phyloP scores from a whole-genome alignment of 1,140 invertebrate species.

The Drosophila asahinai region DNA sequence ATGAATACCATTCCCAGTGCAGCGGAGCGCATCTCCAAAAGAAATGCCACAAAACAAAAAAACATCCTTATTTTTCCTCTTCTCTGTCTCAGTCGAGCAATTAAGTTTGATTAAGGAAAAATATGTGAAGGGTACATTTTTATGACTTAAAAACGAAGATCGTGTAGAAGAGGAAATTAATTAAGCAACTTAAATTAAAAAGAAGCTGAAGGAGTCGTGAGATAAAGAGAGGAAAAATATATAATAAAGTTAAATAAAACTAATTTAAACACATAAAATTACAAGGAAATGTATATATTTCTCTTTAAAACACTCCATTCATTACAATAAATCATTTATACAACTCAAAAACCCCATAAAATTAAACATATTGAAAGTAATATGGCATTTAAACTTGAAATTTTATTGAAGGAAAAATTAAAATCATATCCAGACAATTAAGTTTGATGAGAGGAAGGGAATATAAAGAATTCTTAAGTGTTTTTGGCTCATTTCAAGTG shows the following conservation, averaged over 20 bases:
- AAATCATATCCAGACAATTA: slow-evolving; percentile 19
- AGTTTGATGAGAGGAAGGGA: slow-evolving; percentile 13
- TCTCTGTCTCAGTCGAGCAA: slow-evolving; percentile 30
- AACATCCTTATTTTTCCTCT: slow-evolving; percentile 35
- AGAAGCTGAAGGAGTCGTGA: not conserved
- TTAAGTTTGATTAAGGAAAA: slow-evolving; percentile 71
- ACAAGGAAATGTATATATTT: not conserved
- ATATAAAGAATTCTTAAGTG: slow-evolving; percentile 18
- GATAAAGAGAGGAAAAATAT: too few species aligned
- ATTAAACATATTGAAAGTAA: not conserved
- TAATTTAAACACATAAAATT: not conserved
- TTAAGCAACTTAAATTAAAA: not conserved
- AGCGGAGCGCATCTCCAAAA: slow-evolving; percentile 27
- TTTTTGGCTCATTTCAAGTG: slow-evolving; percentile 38
- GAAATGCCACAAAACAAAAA: slow-evolving; percentile 24
- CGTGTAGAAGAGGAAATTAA: not conserved
- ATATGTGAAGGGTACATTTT: slow-evolving; percentile 12
- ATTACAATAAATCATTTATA: not conserved
- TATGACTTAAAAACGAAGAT: slow-evolving; percentile 14
- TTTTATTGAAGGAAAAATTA: slow-evolving; percentile 10
- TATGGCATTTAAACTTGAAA: slow-evolving; percentile 19
- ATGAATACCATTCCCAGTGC: slow-evolving; percentile 58
- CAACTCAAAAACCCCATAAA: not conserved
- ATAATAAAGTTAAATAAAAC: not conserved
- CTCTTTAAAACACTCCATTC: too few species aligned